These are phyloP conservation scores for Myopa testacea DNA, from an alignment of 2,888 invertebrate species.

Conservation along the genomic window DNA sequence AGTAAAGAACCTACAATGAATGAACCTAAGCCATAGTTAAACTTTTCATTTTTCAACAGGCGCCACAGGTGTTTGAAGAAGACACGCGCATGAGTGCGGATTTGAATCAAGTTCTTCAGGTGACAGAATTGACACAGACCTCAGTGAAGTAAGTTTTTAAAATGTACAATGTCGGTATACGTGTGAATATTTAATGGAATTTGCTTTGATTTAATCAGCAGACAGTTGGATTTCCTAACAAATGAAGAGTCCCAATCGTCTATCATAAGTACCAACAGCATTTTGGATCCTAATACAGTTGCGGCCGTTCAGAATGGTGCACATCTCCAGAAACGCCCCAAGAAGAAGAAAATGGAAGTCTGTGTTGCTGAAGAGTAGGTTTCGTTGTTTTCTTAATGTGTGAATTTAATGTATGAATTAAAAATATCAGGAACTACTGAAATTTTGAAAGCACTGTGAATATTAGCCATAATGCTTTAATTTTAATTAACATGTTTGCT, in stretches of 20 bases:
- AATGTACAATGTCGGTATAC: conserved; percentile 21
- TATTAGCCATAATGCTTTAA: conserved; percentile 9
- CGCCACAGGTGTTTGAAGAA: conserved; percentile 76
- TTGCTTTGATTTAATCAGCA: conserved; percentile 33
- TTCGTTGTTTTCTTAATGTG: background rate
- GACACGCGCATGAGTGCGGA: conserved; percentile 83
- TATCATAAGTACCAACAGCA: conserved; percentile 75
- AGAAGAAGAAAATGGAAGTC: conserved; percentile 70
- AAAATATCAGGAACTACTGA: background rate
- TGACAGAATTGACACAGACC: conserved; percentile 47
- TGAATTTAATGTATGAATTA: conserved; percentile 13
- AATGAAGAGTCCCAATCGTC: conserved; percentile 85
- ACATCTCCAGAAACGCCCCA: conserved; percentile 64
- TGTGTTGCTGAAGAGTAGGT: conserved; percentile 69
- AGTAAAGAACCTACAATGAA: no score
- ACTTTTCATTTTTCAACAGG: conserved; percentile 42
- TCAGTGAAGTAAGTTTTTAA: conserved; percentile 55
- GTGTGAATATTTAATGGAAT: background rate
- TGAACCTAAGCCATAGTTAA: no score
- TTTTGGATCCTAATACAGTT: conserved; percentile 61
- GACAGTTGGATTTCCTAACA: conserved; percentile 66
- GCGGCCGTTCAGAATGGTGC: conserved; percentile 51
- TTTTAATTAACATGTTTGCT: conserved; percentile 27
- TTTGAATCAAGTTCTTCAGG: conserved; percentile 57
- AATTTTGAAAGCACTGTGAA: background rate